Evolutionary conservation across 2,113 vertebrate species (phyloP), one percentile per base, ranked within the genome.

Genomic region (Periophthalmodon schlosseri): DNA sequence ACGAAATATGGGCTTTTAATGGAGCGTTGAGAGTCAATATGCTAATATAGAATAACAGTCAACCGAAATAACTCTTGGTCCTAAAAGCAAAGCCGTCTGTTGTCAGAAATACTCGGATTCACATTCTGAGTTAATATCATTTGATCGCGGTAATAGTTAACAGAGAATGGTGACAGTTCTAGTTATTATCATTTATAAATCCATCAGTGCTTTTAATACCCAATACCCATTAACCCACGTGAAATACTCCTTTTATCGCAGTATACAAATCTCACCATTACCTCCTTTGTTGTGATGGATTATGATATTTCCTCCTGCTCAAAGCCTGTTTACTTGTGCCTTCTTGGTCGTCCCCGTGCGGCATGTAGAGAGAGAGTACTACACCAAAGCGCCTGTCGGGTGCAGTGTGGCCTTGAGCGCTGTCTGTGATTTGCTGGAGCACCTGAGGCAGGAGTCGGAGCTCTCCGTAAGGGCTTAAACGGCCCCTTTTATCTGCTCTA

Each of bases 401-500:
- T 83, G 81, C 67, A 78, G 68, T 76, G 78, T 80, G 75, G 79
- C 87, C 90, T 83, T 28, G 73, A 91, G 88, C 86, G 0, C 69
- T 69, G 76, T 85, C 80, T 90, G 73, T 88, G 89, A 92, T 90
- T 90, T 52, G 69, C 79, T 68, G 77, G 71, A 86, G 80, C 80
- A 87, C 89, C 89, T 73, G 83, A 80, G 86, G 88, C 91, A 81
- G 80, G 86, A 85, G 86, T 79, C 82, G 86, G 84, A 81, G 86
- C 83, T 82, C 80, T 79, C 81, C 82, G 79, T 76, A 76, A 75
- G 77, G 80, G 84, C 80, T 89, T 88, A 86, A 86, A 82, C 76
- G 5, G 70, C 74, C 77, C 70, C 77, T 88, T 85, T 93, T 88
- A 87, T 89, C 87, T 70, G 49, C 77, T 58, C 88, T 52, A 64